A percentile compares a stretch with the other conserved stretches of the same genome.
These are phyloP conservation scores for Disparrhopalites patrizii DNA, from an alignment of 2,888 invertebrate genomes.

Conservation along the genomic window DNA sequence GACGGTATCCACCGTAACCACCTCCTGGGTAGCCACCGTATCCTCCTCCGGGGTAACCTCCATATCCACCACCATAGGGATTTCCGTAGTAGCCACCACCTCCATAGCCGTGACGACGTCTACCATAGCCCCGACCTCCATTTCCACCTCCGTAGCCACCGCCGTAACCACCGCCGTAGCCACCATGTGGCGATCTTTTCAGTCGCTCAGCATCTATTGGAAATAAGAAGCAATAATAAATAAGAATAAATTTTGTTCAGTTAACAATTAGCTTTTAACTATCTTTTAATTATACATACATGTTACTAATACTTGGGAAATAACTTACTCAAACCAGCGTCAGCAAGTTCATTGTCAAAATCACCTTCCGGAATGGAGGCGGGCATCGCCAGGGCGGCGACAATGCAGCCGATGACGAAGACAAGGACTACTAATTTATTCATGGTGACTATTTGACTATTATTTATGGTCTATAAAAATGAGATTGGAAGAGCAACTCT, in stretches of 20 bases:
- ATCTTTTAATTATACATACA: background rate
- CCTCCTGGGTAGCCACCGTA: slow-evolving; percentile 17
- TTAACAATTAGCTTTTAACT: background rate
- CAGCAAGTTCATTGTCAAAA: background rate
- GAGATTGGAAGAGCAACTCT: too few relatives aligned
- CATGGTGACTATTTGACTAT: too few relatives aligned
- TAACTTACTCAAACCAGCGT: background rate
- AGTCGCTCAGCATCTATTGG: background rate
- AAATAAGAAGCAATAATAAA: background rate
- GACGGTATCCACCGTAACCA: background rate
- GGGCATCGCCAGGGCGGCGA: background rate
- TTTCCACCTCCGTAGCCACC: slow-evolving; percentile 5
- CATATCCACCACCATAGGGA: background rate
- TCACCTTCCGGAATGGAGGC: background rate
- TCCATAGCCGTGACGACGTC: background rate
- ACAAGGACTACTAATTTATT: slow-evolving; percentile 1
- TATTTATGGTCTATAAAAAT: too few relatives aligned
- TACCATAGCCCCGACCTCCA: slow-evolving; percentile 17
- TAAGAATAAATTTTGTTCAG: background rate
- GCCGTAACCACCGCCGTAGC: slow-evolving; percentile 8
- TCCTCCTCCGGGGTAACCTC: slow-evolving; percentile 8
- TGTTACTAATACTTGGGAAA: background rate
- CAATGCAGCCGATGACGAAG: background rate
- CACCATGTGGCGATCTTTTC: background rate
- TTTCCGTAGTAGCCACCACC: background rate